Percentiles rank a stretch among this genome's conserved stretches.
Evolutionary conservation across 2,888 invertebrate species (phyloP).

Genomic region (Tribolium freemani): DNA sequence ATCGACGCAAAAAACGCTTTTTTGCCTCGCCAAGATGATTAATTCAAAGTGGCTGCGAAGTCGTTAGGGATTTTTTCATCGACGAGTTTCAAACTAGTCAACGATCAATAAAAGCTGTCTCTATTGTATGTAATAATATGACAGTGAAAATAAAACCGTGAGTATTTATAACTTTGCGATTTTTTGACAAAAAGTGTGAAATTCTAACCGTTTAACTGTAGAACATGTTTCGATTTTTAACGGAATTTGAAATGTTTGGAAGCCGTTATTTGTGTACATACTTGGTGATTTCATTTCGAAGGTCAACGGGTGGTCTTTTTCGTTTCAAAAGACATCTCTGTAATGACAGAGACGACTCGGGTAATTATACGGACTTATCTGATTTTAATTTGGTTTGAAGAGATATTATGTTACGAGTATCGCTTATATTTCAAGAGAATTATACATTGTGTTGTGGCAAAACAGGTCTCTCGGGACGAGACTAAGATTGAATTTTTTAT

Average conservation of each 20-base stretch:
- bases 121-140: not conserved
- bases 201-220: not conserved
- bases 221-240: not conserved
- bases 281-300: not conserved
- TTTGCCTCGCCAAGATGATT: too few species aligned
- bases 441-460: not conserved
- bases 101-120: not conserved
- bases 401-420: not conserved
- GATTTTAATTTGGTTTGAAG: not conserved
- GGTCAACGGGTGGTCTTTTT: not conserved
- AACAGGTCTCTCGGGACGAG: not conserved
- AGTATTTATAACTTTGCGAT: too few species aligned
- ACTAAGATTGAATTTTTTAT: not conserved
- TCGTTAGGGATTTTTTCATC: too few species aligned
- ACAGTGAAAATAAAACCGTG: too few species aligned
- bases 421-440: not conserved
- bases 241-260: not conserved
- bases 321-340: not conserved
- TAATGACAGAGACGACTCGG: not conserved
- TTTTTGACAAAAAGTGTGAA: too few species aligned
- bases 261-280: too few species aligned
- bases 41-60: too few species aligned
- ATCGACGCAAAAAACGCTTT: too few species aligned
- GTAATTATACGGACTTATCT: not conserved
- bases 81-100: too few species aligned